These are phyloP conservation scores for Pyrocephalus nanus DNA, from an alignment of 2,797 vertebrate genomes.

Conservation along the genomic window DNA sequence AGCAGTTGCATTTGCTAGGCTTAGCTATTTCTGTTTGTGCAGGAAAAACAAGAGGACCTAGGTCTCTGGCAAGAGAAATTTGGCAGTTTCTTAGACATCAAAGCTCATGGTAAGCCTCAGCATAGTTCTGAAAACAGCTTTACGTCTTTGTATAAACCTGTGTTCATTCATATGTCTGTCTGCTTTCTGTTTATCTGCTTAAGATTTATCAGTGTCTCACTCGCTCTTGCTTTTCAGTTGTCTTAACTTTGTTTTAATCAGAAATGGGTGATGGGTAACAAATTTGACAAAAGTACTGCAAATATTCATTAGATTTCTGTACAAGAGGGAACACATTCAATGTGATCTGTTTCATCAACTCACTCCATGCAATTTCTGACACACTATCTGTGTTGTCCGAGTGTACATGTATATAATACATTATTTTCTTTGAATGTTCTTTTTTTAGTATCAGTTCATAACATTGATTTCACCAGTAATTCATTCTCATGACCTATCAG, in stretches of 20 bases:
- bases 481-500: background rate
- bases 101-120: conserved; percentile 83
- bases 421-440: background rate
- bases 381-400: background rate
- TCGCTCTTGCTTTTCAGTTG: background rate
- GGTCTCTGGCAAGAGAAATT: conserved; percentile 88
- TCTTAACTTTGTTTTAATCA: background rate
- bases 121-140: conserved; percentile 5
- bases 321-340: background rate
- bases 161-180: background rate
- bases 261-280: background rate
- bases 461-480: background rate
- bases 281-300: background rate
- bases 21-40: conserved; percentile 30
- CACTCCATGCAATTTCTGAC: background rate
- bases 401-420: background rate
- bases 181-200: conserved; percentile 12
- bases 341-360: background rate
- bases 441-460: background rate
- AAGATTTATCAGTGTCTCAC: background rate
- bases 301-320: background rate
- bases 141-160: background rate
- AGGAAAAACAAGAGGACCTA: conserved; percentile 76
- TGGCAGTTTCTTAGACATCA: conserved; percentile 85
- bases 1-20: background rate